A percentile compares a stretch with the other conserved stretches of the same genome.
Conservation (phyloP, 2,888 invertebrate genomes). For the Biston betularia region DNA sequence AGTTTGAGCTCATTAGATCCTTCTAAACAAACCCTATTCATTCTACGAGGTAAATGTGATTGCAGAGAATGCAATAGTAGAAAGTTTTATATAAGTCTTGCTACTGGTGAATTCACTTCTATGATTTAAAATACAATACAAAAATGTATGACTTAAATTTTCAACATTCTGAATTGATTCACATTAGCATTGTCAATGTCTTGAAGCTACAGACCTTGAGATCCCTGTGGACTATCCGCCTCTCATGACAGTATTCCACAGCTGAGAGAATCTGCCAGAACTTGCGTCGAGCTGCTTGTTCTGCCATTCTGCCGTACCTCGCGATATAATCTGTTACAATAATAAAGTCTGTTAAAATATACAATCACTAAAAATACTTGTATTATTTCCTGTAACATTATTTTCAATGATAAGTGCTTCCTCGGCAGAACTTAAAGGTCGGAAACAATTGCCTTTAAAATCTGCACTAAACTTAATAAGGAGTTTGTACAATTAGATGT, state of each 20-base stretch:
- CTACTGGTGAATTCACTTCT: too few relatives aligned
- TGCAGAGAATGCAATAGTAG: too few relatives aligned
- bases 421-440: neutral
- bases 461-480: neutral
- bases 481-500: too few relatives aligned
- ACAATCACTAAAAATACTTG: neutral
- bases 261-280: slow-evolving; percentile 99
- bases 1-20: too few relatives aligned
- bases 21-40: too few relatives aligned
- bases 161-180: neutral
- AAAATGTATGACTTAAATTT: neutral
- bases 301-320: slow-evolving; percentile 96
- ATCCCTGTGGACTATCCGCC: slow-evolving; percentile 98
- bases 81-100: too few relatives aligned
- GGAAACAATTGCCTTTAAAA: neutral
- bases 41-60: too few relatives aligned
- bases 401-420: neutral
- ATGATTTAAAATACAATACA: too few relatives aligned
- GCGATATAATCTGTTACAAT: slow-evolving; percentile 93
- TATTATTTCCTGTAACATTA: neutral
- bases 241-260: slow-evolving; percentile 98
- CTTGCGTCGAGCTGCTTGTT: slow-evolving; percentile 95
- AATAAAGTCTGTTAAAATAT: neutral
- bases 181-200: neutral
- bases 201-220: slow-evolving; percentile 89